phyloP scores from a whole-genome alignment of 2,797 vertebrate genomes.

The Brachyalestes nurse region DNA sequence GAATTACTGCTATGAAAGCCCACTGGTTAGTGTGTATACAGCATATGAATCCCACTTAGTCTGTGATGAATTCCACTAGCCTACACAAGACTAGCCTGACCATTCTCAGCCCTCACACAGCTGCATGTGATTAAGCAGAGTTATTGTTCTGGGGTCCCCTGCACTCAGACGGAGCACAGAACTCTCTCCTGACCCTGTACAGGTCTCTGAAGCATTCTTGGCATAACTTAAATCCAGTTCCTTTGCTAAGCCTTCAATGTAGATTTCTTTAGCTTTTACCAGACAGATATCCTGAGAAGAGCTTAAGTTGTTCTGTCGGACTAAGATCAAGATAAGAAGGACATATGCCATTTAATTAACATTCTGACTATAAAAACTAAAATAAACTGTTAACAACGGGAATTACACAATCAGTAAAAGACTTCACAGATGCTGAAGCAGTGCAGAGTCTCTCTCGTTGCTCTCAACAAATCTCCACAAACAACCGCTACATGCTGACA shows the following conservation, averaged over 20 bases:
- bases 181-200: slow-evolving; percentile 60
- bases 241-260: not conserved
- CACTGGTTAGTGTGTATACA: slow-evolving; percentile 61
- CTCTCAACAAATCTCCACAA: slow-evolving; percentile 21
- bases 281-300: not conserved
- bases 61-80: slow-evolving; percentile 54
- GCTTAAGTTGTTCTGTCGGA: not conserved
- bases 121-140: slow-evolving; percentile 77
- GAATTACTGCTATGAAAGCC: slow-evolving; percentile 57
- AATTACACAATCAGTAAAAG: slow-evolving; percentile 21
- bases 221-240: not conserved
- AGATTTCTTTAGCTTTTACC: not conserved
- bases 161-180: slow-evolving; percentile 57
- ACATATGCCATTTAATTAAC: not conserved
- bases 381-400: slow-evolving; percentile 24
- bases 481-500: slow-evolving; percentile 18
- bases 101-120: slow-evolving; percentile 67
- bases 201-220: slow-evolving; percentile 34
- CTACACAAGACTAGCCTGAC: slow-evolving; percentile 28
- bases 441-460: not conserved
- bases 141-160: slow-evolving; percentile 64
- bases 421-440: slow-evolving; percentile 32
- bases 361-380: slow-evolving; percentile 6
- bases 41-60: slow-evolving; percentile 66
- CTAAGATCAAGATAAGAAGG: not conserved